Base-by-base conservation (phyloP, 2,797 vertebrate species). In the Vipera latastei region DNA sequence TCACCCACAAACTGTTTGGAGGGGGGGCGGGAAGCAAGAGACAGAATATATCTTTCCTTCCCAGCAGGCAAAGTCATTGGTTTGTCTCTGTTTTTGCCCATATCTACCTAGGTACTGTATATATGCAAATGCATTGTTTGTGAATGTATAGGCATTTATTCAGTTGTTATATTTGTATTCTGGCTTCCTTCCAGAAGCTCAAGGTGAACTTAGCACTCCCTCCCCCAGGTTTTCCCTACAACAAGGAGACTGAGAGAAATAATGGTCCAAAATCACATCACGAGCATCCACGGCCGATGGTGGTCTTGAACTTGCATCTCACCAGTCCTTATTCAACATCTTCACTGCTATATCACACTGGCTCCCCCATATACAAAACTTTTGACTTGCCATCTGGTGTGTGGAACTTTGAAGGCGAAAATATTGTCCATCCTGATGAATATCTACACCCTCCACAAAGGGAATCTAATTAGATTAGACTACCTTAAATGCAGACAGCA, bases 401-500 rank as follows among this genome's bases (percentile, higher is more conserved):
- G 2, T 11, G 20, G 3, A 83, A 48, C 8, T 22, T 83, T 25
- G 25, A 83, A 22, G 73, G 38, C 38, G 20, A 83, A 25, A 83
- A 83, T 78, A 83, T 48, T 83, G 38, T 83, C 73, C 20, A 25
- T 1, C 1, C 73, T 83, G 44, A 63, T 14, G 25, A 44, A 57
- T 91, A 44, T 11, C 25, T 89, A 57, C 51, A 48, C 38, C 11
- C n/a, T 60, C 25, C n/a, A 25, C 22, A n/a, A 87, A 93, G 25
- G 92, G 22, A 93, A 95, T 92, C 89, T 92, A 90, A 91, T 94
- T 95, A 88, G 44, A 91, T 92, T 44, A 94, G 93, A 69, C 26
- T 95, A 53, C 89, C 92, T 92, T 93, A 95, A 95, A 95, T 92
- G 60, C 73, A 95, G 86, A 91, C 92, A n/a, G 87, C 83, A 94